Conservation (phyloP, 2,797 vertebrate genomes). For the Chelmon rostratus region DNA sequence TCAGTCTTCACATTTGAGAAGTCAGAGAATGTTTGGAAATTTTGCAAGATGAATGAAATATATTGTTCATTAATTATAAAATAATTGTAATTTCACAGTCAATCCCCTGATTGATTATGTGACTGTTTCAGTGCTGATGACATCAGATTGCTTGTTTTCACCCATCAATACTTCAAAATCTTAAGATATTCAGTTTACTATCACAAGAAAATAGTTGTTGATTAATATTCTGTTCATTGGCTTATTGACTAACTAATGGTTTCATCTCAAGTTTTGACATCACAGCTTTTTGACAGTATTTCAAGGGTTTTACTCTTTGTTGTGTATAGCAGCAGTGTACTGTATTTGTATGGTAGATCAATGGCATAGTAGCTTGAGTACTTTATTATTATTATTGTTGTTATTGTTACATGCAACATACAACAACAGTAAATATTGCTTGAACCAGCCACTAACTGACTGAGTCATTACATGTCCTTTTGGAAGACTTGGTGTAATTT, state of each 20-base stretch:
- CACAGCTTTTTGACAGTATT: background rate
- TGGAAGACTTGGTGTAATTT: slow-evolving; percentile 5
- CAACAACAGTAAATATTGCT: no score
- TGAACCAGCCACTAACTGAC: background rate
- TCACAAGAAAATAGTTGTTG: background rate
- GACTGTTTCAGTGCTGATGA: background rate
- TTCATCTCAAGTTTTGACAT: background rate
- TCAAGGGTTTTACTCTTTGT: background rate
- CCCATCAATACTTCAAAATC: background rate
- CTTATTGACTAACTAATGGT: background rate
- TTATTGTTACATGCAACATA: no score
- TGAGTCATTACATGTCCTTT: background rate
- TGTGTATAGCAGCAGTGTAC: no score
- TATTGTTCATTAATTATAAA: background rate
- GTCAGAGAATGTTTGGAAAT: background rate
- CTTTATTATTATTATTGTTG: background rate
- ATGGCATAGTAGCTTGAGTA: background rate
- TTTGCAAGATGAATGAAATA: background rate
- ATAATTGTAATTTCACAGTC: background rate
- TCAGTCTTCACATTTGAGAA: background rate
- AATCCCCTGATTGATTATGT: background rate
- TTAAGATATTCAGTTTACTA: background rate
- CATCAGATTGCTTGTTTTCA: background rate
- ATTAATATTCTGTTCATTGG: background rate
- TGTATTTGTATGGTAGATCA: background rate